phyloP scores from a whole-genome alignment of 1,140 invertebrate genomes.

The Leptestheria dahalacensis region DNA sequence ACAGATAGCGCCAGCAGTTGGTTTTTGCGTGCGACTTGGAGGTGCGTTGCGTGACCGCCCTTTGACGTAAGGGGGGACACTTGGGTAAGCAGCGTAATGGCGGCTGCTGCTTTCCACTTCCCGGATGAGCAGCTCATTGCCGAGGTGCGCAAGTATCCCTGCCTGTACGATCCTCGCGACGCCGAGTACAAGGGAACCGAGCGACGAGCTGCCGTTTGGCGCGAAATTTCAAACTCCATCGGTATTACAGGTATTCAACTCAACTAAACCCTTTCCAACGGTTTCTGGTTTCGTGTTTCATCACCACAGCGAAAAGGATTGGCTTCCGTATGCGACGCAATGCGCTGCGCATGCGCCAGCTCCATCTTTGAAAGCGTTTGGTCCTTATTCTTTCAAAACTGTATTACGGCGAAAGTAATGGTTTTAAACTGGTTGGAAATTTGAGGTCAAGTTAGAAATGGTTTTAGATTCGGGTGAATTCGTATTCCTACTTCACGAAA shows the following conservation, averaged over 20 bases:
- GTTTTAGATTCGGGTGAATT: too few relatives aligned
- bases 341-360: not conserved
- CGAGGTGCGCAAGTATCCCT: conserved; percentile 2
- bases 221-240: conserved; percentile 1
- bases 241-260: conserved; percentile 4
- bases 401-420: too few relatives aligned
- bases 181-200: conserved; percentile 8
- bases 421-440: too few relatives aligned
- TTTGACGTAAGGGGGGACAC: not conserved
- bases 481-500: too few relatives aligned
- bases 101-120: not conserved
- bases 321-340: too few relatives aligned
- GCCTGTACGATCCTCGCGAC: conserved; percentile 11
- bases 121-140: conserved; percentile 6
- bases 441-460: too few relatives aligned
- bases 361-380: too few relatives aligned
- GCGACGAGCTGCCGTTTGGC: conserved; percentile 4
- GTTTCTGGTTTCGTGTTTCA: too few relatives aligned
- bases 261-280: not conserved
- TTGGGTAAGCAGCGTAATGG: not conserved
- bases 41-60: not conserved
- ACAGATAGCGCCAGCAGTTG: not conserved
- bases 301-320: not conserved
- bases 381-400: too few relatives aligned
- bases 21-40: not conserved